A percentile compares a stretch with the other conserved stretches of the same genome.
phyloP scores from a whole-genome alignment of 2,888 invertebrate genomes.

The Hybos culiciformis region DNA sequence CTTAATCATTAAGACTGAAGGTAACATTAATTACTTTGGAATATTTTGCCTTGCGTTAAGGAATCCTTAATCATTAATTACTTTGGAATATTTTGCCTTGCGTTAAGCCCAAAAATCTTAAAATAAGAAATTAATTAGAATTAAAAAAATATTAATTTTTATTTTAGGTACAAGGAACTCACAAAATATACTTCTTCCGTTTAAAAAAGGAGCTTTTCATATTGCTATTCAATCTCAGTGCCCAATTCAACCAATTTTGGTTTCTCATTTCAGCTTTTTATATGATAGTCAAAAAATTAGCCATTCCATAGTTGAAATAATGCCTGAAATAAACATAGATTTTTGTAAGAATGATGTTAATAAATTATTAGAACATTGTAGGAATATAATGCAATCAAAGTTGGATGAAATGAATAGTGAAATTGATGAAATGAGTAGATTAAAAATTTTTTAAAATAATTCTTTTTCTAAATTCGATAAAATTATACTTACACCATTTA shows the following conservation, averaged over 20 bases:
- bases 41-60: too few relatives aligned
- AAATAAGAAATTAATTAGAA: too few relatives aligned
- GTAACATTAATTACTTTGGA: too few relatives aligned
- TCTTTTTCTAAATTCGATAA: too few relatives aligned
- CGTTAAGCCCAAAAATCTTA: too few relatives aligned
- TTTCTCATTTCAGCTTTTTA: slow-evolving; percentile 37
- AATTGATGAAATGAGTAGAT: not conserved
- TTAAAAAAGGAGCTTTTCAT: slow-evolving; percentile 87
- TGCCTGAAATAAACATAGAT: slow-evolving; percentile 57
- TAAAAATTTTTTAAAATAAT: not conserved
- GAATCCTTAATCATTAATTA: too few relatives aligned
- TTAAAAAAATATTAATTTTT: slow-evolving; percentile 48
- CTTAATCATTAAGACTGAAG: too few relatives aligned
- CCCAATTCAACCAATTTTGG: slow-evolving; percentile 71
- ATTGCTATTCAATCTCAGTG: slow-evolving; percentile 64
- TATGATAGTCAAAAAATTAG: not conserved
- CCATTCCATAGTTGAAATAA: slow-evolving; percentile 52
- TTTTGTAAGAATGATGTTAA: slow-evolving; percentile 48
- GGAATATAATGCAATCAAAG: slow-evolving; percentile 50
- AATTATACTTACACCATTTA: too few relatives aligned
- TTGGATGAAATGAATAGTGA: slow-evolving; percentile 32
- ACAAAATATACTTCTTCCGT: slow-evolving; percentile 51
- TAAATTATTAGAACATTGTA: slow-evolving; percentile 49
- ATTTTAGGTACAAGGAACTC: slow-evolving; percentile 39
- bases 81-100: too few relatives aligned